Percentiles rank a stretch among this genome's conserved stretches.
These are phyloP conservation scores for Sciurus vulgaris DNA, from an alignment of 2,797 vertebrate species.

Conservation along the genomic window DNA sequence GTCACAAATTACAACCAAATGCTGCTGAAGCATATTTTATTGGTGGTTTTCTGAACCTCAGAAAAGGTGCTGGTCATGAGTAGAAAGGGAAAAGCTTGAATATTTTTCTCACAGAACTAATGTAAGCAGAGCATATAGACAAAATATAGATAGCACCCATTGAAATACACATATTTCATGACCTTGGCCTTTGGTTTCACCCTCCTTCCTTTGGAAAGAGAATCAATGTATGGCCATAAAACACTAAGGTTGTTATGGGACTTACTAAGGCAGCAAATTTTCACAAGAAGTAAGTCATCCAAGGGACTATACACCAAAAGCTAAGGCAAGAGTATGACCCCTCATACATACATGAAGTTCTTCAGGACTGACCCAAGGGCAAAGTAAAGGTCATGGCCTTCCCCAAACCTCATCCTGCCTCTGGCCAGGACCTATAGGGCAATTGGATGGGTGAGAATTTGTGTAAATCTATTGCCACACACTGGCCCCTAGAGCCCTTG, in stretches of 20 bases:
- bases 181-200: not conserved
- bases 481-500: not conserved
- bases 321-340: not conserved
- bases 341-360: not conserved
- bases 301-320: not conserved
- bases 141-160: conserved; percentile 11
- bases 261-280: conserved; percentile 54
- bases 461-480: not conserved
- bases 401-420: not conserved
- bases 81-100: conserved; percentile 71
- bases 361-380: not conserved
- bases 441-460: not conserved
- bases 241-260: conserved; percentile 34
- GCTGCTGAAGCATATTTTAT: conserved; percentile 77
- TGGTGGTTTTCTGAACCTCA: conserved; percentile 72
- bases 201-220: not conserved
- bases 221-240: conserved; percentile 35
- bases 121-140: conserved; percentile 61
- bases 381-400: not conserved
- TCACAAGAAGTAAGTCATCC: conserved; percentile 4
- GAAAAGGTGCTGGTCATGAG: conserved; percentile 76
- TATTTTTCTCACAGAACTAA: conserved; percentile 72
- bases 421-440: not conserved
- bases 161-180: conserved; percentile 63
- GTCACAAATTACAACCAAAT: conserved; percentile 87